Conservation (phyloP, 2,797 vertebrate genomes). For the Fistularia tabacaria region DNA sequence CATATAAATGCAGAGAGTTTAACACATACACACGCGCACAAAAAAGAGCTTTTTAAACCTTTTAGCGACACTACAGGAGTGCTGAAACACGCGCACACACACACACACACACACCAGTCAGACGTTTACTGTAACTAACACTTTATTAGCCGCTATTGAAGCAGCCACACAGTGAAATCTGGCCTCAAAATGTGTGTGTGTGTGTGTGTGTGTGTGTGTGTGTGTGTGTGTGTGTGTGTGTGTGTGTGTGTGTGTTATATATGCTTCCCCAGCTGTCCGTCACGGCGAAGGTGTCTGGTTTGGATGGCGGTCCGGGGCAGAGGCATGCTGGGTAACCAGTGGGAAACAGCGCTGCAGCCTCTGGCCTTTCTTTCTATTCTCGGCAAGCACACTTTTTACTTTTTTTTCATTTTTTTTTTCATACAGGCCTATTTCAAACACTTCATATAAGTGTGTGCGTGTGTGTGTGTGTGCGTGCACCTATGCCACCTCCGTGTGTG, state of each 20-base stretch:
- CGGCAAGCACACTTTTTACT: conserved; percentile 2
- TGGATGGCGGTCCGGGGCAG: conserved; percentile 46
- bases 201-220: conserved; percentile 12
- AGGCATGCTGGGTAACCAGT: conserved; percentile 62
- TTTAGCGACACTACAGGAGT: conserved; percentile 70
- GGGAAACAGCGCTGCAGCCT: conserved; percentile 46
- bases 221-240: conserved; percentile 20
- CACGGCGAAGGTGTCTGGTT: conserved; percentile 50
- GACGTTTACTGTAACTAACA: too few relatives aligned
- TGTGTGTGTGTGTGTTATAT: conserved; percentile 27
- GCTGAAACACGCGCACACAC: conserved; percentile 27
- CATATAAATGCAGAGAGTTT: conserved; percentile 52
- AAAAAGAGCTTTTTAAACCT: conserved; percentile 44
- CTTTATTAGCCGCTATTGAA: too few relatives aligned
- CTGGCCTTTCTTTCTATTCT: conserved; percentile 58
- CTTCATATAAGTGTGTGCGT: conserved; percentile 17
- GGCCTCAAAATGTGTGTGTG: conserved; percentile 19
- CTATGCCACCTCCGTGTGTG: conserved; percentile 25
- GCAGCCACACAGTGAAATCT: conserved; percentile 5
- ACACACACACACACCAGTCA: conserved; percentile 16
- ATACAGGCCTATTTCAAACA: conserved; percentile 13
- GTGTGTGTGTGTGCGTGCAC: conserved; percentile 17
- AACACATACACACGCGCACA: conserved; percentile 57
- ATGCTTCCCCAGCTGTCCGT: conserved; percentile 28
- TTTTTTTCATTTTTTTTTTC: background rate